phyloP scores from a whole-genome alignment of 2,113 vertebrate species.

The Indri indri region DNA sequence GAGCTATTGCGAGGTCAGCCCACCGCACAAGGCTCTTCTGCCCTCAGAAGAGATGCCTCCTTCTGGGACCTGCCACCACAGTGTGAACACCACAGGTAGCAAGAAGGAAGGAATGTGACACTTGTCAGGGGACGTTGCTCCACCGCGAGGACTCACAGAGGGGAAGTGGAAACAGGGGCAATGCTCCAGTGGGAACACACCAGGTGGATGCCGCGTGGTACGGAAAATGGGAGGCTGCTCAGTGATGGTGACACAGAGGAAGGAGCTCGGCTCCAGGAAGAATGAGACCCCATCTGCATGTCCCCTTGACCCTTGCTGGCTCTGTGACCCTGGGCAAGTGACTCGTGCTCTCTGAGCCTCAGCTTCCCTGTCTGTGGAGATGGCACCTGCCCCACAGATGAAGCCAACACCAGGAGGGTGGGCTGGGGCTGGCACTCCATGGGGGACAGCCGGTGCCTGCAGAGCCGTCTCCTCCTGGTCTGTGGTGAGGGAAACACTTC shows the following conservation, averaged over 20 bases:
- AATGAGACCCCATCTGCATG: neutral
- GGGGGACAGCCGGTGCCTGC: neutral
- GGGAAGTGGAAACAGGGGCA: neutral
- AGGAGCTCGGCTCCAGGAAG: neutral
- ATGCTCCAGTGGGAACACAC: neutral
- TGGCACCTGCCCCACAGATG: neutral
- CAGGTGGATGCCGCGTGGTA: rapidly evolving
- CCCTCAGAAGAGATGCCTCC: neutral
- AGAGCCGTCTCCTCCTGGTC: neutral
- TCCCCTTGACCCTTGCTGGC: neutral
- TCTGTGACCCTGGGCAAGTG: neutral
- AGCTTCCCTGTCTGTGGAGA: neutral
- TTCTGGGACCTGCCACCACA: neutral
- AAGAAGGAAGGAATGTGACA: neutral
- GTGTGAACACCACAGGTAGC: neutral
- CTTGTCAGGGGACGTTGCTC: neutral
- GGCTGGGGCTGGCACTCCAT: neutral
- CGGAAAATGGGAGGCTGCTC: neutral
- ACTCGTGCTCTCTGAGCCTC: neutral
- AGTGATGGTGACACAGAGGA: neutral
- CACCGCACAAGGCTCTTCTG: rapidly evolving
- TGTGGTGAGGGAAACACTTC: rapidly evolving
- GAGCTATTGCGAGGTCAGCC: neutral
- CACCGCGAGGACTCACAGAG: neutral
- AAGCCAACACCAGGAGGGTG: neutral